Base-by-base conservation (phyloP, 2,888 invertebrate genomes). In the Drosophila quasianomalipes region DNA sequence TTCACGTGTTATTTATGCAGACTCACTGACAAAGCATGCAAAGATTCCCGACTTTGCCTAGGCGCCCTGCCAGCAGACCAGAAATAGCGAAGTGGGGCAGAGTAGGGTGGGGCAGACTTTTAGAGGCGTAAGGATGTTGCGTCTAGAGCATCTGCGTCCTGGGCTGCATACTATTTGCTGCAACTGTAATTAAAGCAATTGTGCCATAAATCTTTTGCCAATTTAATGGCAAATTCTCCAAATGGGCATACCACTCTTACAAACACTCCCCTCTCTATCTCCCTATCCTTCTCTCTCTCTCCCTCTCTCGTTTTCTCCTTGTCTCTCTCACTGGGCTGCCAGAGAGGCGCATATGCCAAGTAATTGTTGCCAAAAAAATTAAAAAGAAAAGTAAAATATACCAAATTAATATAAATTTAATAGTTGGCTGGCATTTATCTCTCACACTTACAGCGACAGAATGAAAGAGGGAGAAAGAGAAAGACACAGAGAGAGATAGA, bases 401-500 rank as follows among this genome's bases (percentile, higher is more conserved):
- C 62, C 70, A 90, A 90, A 86, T 89, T 87, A 87, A 90, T 87
- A 90, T 90, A 84, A 90, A 90, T 90, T 90, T 90, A 89, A 86
- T 90, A 90, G 89, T 89, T 90, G 82, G 83, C 85, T 89, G 88
- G 85, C 85, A 79, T 84, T 85, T 88, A 85, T 79, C 77, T 74
- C 30, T 73, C 81, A 62, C 66, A 70, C 64, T 72, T 63, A 72
- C 49, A 33, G 12, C 28, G 19, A 51, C 2, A 6, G 47, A 16
- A 28, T 14, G 5, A 33, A 12, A n/a, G 5, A 33, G 14, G 14
- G 22, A 35, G 26, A 19, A 6, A 26, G 54, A 55, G 1, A 26
- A 6, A 19, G 7, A 14, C 3, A 16, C 22, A 22, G 5, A 10
- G 26, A 35, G 3, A 26, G 33, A 16, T 10, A 16, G 9, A 16